Conservation (phyloP, 2,113 vertebrate genomes). For the Cacatua alba region DNA sequence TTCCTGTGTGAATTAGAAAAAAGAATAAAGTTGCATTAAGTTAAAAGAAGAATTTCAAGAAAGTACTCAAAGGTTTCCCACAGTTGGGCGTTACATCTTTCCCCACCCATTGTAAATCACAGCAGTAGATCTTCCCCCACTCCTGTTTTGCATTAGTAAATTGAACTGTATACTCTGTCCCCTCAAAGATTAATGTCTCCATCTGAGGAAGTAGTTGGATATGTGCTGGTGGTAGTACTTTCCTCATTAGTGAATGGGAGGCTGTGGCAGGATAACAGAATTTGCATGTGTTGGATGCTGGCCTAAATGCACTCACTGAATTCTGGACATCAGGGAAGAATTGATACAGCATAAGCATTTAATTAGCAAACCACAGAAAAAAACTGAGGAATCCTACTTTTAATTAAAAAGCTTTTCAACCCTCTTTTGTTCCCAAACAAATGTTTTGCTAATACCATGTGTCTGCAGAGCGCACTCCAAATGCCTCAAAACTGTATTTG, state of each 20-base stretch:
- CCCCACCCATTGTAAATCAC: slow-evolving; percentile 17
- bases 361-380: neutral
- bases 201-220: neutral
- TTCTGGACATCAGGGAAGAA: slow-evolving; percentile 34
- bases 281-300: slow-evolving; percentile 28
- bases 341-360: slow-evolving; percentile 13
- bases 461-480: neutral
- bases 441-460: neutral
- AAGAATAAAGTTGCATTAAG: neutral
- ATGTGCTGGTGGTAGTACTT: neutral
- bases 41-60: neutral
- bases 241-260: slow-evolving; percentile 31
- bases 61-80: neutral
- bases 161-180: slow-evolving; percentile 9
- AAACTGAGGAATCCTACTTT: neutral
- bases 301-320: slow-evolving; percentile 13
- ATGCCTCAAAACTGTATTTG: neutral
- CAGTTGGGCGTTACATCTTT: neutral
- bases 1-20: neutral
- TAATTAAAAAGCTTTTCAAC: slow-evolving; percentile 33
- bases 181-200: slow-evolving; percentile 41
- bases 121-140: neutral
- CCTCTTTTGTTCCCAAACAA: neutral
- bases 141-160: slow-evolving; percentile 49
- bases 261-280: slow-evolving; percentile 21